Evolutionary conservation across 2,113 vertebrate species (phyloP).

Genomic region (Siniperca knerii): DNA sequence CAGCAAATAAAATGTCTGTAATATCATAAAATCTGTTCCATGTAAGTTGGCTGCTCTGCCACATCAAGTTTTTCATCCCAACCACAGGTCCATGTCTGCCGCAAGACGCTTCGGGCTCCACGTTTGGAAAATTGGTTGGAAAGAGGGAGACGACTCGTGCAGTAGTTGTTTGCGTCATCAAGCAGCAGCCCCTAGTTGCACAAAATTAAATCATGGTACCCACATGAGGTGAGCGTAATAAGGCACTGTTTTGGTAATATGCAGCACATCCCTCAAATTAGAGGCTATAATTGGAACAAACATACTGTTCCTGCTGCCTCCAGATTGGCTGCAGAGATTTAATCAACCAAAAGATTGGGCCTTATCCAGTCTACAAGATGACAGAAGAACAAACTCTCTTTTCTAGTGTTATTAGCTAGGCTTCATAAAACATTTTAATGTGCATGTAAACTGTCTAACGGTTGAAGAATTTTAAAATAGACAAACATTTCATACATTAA

Average conservation of each 20-base stretch:
- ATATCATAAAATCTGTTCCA: constrained; percentile 1
- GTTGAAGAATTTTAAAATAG: background rate
- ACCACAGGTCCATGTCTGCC: constrained; percentile 1
- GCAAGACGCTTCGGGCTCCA: constrained; percentile 3
- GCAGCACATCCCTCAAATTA: constrained; percentile 58
- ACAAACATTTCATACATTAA: background rate
- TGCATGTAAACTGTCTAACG: background rate
- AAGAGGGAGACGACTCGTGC: constrained; percentile 3
- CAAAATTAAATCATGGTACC: constrained; percentile 63
- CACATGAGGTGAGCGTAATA: constrained; percentile 64
- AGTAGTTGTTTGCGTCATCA: constrained; percentile 27
- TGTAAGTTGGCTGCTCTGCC: background rate
- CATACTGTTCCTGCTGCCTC: constrained; percentile 47
- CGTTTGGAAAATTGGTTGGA: constrained; percentile 9
- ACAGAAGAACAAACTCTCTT: background rate
- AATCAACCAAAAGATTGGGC: constrained; percentile 51
- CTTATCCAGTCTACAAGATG: constrained; percentile 21
- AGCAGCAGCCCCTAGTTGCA: constrained; percentile 34
- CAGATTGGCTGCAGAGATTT: constrained; percentile 49
- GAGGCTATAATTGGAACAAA: constrained; percentile 64
- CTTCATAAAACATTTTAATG: constrained; percentile 2
- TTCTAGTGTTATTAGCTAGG: background rate
- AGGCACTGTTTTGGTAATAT: constrained; percentile 55
- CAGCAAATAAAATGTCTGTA: background rate
- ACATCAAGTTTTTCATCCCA: constrained; percentile 13